Conservation (phyloP, 2,797 vertebrate genomes). For the Ctenopoma multispine region DNA sequence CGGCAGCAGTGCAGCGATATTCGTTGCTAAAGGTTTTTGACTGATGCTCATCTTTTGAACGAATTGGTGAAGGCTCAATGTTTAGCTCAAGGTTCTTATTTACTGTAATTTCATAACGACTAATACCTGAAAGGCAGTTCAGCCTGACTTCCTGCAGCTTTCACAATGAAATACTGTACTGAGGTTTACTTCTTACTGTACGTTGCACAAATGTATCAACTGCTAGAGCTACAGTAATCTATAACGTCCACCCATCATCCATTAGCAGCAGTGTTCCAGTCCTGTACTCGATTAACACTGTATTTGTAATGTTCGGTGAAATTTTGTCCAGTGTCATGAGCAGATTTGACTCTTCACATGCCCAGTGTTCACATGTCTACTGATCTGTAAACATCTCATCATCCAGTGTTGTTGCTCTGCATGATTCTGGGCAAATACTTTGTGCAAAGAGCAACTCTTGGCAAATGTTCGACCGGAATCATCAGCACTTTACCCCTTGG, state of each 20-base stretch:
- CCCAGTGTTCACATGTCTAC: conserved; percentile 50
- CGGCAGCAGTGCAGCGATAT: too few species aligned
- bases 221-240: not conserved
- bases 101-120: too few species aligned
- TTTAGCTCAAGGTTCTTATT: too few species aligned
- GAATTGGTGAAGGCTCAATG: too few species aligned
- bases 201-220: not conserved
- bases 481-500: conserved; percentile 65
- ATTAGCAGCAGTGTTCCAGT: conserved; percentile 2
- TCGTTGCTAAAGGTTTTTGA: too few species aligned
- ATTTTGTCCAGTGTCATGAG: conserved; percentile 58
- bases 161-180: too few species aligned
- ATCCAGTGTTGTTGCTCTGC: conserved; percentile 34
- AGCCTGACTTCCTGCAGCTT: too few species aligned
- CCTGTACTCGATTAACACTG: not conserved
- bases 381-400: conserved; percentile 63
- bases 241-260: too few species aligned
- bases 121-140: too few species aligned
- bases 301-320: conserved; percentile 43
- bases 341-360: conserved; percentile 65
- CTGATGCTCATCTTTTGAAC: too few species aligned
- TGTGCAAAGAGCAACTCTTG: conserved; percentile 67
- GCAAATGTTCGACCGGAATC: conserved; percentile 55
- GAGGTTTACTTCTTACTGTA: not conserved
- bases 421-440: conserved; percentile 50